phyloP scores from a whole-genome alignment of 2,113 vertebrate species.

The Colius striatus region DNA sequence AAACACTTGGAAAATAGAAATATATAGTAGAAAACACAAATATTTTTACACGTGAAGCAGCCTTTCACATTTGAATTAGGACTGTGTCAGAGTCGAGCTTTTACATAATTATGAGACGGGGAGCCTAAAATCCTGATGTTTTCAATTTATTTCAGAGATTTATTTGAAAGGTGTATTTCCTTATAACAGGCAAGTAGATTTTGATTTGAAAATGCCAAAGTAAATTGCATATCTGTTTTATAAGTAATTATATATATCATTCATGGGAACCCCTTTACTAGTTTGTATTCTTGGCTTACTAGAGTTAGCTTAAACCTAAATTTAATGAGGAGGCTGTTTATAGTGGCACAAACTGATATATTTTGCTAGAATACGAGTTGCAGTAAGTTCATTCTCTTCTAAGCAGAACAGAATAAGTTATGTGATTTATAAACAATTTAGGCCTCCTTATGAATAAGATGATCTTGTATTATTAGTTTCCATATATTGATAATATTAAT shows the following conservation, averaged over 20 bases:
- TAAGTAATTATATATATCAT: conserved; percentile 48
- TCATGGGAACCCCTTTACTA: conserved; percentile 4
- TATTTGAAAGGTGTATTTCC: conserved; percentile 27
- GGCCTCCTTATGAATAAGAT: conserved; percentile 60
- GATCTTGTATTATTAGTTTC: conserved; percentile 64
- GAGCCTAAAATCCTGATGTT: not conserved
- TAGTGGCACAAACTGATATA: conserved; percentile 45
- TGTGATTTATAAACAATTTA: conserved; percentile 70
- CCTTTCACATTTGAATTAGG: conserved; percentile 22
- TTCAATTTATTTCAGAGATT: conserved; percentile 34
- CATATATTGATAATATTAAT: conserved; percentile 59
- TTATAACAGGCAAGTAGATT: not conserved
- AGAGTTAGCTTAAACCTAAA: conserved; percentile 59
- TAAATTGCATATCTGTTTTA: conserved; percentile 36
- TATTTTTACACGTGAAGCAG: not conserved
- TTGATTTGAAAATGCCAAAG: conserved; percentile 41
- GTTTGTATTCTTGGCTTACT: conserved; percentile 45
- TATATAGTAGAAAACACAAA: not conserved
- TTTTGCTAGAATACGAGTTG: conserved; percentile 32
- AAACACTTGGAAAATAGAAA: conserved; percentile 13
- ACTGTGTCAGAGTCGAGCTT: not conserved
- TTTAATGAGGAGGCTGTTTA: conserved; percentile 54
- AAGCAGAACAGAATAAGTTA: conserved; percentile 8
- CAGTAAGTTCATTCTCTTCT: conserved; percentile 9
- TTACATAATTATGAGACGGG: conserved; percentile 12